Conservation (phyloP, 2,888 invertebrate genomes). For the Dasysyrphus albostriatus region DNA sequence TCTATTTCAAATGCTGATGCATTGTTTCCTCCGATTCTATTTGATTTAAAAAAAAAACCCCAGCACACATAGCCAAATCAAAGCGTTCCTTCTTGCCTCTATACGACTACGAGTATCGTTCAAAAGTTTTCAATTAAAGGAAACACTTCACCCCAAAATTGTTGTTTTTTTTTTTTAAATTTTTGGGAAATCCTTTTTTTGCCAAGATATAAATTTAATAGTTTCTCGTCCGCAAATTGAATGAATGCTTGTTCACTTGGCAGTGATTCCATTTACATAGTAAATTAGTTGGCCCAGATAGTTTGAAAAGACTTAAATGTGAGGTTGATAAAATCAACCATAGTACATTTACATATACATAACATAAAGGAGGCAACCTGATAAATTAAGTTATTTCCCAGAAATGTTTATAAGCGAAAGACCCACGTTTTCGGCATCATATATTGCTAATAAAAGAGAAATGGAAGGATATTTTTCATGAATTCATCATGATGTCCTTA, state of each 20-base stretch:
- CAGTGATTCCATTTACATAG: conserved; percentile 82
- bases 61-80: background rate
- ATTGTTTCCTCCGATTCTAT: background rate
- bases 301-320: conserved; percentile 35
- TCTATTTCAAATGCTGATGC: background rate
- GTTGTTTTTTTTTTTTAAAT: background rate
- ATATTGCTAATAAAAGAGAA: background rate
- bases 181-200: background rate
- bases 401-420: background rate
- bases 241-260: conserved; percentile 80
- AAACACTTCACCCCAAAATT: conserved; percentile 54
- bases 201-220: conserved; percentile 32
- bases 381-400: conserved; percentile 21
- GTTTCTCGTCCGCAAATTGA: conserved; percentile 58
- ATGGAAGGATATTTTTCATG: conserved; percentile 40
- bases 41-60: background rate
- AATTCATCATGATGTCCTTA: conserved; percentile 37
- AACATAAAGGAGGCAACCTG: no score
- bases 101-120: background rate
- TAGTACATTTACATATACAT: background rate
- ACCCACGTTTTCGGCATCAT: background rate
- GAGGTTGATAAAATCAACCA: conserved; percentile 31
- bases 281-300: conserved; percentile 81
- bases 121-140: conserved; percentile 70
- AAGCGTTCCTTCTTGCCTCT: background rate